Evolutionary conservation across 2,797 vertebrate species (phyloP).

Genomic region (Sus cebifrons): DNA sequence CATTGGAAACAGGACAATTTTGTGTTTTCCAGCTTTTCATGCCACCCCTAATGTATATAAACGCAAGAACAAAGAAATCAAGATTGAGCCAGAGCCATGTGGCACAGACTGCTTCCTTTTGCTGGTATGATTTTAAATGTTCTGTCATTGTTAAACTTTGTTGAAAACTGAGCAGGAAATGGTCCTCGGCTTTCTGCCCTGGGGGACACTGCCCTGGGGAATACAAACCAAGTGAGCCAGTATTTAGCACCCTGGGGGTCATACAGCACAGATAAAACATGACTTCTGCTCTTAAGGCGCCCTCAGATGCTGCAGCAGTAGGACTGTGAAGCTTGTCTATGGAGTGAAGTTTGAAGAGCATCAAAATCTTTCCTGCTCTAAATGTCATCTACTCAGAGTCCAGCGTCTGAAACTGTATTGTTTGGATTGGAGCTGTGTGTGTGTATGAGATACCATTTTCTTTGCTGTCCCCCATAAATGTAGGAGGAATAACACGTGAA

Average conservation of each 20-base stretch:
- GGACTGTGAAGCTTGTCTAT: not conserved
- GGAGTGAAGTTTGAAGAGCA: not conserved
- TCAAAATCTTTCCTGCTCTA: constrained; percentile 10
- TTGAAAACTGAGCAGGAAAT: constrained; percentile 57
- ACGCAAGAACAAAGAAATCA: constrained; percentile 98
- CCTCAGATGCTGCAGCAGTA: not conserved
- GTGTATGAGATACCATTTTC: not conserved
- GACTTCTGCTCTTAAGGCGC: not conserved
- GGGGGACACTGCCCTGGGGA: not conserved
- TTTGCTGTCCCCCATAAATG: not conserved
- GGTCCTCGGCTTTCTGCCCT: constrained; percentile 1
- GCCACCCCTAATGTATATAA: constrained; percentile 98
- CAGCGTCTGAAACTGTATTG: not conserved
- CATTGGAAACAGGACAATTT: constrained; percentile 61
- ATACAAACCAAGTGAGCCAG: not conserved
- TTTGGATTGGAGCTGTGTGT: constrained; percentile 12
- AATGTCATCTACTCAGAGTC: not conserved
- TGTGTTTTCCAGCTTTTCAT: constrained; percentile 94
- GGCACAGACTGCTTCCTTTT: constrained; percentile 97
- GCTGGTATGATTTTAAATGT: constrained; percentile 91
- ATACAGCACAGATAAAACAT: not conserved
- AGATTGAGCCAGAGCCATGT: constrained; percentile 97
- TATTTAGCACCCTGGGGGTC: not conserved
- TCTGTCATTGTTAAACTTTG: not conserved
- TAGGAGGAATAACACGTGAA: not conserved